Evolutionary conservation across 2,888 invertebrate genomes (phyloP).

Genomic region (Marasmarcha lunaedactyla): DNA sequence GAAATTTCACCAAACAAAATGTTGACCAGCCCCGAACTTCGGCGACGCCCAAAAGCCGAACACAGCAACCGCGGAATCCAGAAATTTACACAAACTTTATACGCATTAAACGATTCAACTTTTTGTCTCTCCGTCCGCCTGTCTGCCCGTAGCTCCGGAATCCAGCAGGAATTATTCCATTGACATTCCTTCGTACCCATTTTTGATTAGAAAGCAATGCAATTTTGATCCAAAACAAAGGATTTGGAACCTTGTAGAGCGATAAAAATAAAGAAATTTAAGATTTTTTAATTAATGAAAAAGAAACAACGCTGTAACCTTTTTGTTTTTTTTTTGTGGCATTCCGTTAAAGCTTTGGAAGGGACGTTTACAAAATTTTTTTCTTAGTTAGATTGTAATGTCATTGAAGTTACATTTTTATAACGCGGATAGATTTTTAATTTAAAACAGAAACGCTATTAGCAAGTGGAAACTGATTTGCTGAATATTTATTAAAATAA

Average conservation of each 20-base stretch:
- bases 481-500: too few relatives aligned
- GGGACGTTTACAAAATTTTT: too few relatives aligned
- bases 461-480: too few relatives aligned
- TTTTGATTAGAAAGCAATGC: conserved; percentile 45
- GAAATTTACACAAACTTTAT: conserved; percentile 60
- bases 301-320: conserved; percentile 14
- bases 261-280: conserved; percentile 6
- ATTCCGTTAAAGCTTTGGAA: too few relatives aligned
- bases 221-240: neutral
- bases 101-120: conserved; percentile 52
- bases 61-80: conserved; percentile 31
- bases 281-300: conserved; percentile 14
- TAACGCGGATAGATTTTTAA: too few relatives aligned
- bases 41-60: conserved; percentile 24
- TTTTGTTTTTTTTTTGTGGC: conserved; percentile 15
- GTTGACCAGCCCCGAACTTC: conserved; percentile 20
- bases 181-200: conserved; percentile 43
- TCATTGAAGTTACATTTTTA: too few relatives aligned
- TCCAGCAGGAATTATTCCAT: conserved; percentile 34
- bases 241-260: conserved; percentile 1
- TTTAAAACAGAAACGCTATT: too few relatives aligned
- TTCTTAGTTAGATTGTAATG: too few relatives aligned
- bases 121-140: conserved; percentile 40
- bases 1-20: too few relatives aligned
- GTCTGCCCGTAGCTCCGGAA: conserved; percentile 16